Evolutionary conservation across 2,113 vertebrate species (phyloP).

Genomic region (Atherinomorus stipes): DNA sequence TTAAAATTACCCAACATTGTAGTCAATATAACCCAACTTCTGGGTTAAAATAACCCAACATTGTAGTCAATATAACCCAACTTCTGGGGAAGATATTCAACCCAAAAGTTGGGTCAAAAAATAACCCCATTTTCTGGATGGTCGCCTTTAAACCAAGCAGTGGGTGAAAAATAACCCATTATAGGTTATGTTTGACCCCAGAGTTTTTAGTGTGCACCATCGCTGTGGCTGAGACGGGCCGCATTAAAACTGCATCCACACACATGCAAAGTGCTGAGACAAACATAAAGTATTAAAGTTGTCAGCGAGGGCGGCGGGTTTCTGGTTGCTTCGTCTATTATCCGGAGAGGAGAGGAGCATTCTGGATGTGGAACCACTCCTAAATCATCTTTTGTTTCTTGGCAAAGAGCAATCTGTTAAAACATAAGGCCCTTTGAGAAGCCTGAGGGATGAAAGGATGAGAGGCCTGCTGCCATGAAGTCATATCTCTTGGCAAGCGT

Average conservation of each 20-base stretch:
- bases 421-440: conserved; percentile 77
- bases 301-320: conserved; percentile 34
- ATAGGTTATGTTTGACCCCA: too few relatives aligned
- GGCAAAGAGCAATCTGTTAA: conserved; percentile 73
- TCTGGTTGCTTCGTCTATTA: conserved; percentile 56
- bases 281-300: conserved; percentile 38
- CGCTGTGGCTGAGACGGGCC: conserved; percentile 11
- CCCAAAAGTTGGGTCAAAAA: too few relatives aligned
- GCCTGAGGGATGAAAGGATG: conserved; percentile 57
- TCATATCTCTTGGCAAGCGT: conserved; percentile 78
- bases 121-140: too few relatives aligned
- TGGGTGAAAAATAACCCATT: too few relatives aligned
- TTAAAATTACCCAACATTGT: too few relatives aligned
- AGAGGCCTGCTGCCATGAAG: conserved; percentile 71
- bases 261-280: conserved; percentile 19
- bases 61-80: too few relatives aligned
- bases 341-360: conserved; percentile 48
- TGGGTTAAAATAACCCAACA: too few relatives aligned
- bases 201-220: conserved; percentile 16
- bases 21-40: too few relatives aligned
- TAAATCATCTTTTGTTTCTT: conserved; percentile 78
- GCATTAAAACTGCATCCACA: conserved; percentile 22
- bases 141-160: too few relatives aligned
- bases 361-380: conserved; percentile 69
- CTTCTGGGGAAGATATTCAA: too few relatives aligned